Conservation (phyloP, 2,888 invertebrate genomes). For the Lissonota sp. region DNA sequence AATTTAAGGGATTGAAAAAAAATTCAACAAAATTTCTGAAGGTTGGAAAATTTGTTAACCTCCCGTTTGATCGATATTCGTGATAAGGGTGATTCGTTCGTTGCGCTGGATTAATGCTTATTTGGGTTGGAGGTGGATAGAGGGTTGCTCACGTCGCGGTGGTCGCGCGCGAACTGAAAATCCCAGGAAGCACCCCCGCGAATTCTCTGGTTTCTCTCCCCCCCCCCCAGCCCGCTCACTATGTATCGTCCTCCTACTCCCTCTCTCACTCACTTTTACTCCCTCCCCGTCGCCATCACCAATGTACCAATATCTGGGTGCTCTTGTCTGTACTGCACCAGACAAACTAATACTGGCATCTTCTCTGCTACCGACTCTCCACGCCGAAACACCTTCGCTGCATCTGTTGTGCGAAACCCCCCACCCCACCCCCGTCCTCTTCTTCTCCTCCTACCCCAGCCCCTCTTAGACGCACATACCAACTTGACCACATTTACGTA, state of each 20-base stretch:
- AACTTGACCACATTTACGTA: no score
- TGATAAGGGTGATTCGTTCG: no score
- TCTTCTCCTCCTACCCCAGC: neutral
- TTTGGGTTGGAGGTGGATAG: neutral
- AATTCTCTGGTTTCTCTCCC: constrained; percentile 66
- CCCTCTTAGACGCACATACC: no score
- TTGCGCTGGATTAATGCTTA: neutral
- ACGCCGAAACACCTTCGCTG: no score
- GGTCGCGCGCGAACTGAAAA: constrained; percentile 80
- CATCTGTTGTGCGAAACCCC: neutral
- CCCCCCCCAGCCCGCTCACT: constrained; percentile 40
- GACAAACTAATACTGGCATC: no score
- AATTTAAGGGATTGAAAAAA: neutral
- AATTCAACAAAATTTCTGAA: neutral
- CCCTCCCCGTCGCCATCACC: neutral
- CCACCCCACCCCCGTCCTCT: neutral
- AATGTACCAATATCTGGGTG: constrained; percentile 49
- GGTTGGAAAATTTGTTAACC: neutral
- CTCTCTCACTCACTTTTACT: neutral
- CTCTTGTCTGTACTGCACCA: constrained; percentile 34
- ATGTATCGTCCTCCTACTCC: constrained; percentile 24
- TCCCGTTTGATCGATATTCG: neutral
- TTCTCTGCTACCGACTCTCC: no score
- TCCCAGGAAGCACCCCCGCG: constrained; percentile 77
- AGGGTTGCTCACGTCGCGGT: constrained; percentile 75